A percentile compares a stretch with the other conserved stretches of the same genome.
Conservation (phyloP, 2,888 invertebrate genomes). For the Chamaedrilus cognettii region DNA sequence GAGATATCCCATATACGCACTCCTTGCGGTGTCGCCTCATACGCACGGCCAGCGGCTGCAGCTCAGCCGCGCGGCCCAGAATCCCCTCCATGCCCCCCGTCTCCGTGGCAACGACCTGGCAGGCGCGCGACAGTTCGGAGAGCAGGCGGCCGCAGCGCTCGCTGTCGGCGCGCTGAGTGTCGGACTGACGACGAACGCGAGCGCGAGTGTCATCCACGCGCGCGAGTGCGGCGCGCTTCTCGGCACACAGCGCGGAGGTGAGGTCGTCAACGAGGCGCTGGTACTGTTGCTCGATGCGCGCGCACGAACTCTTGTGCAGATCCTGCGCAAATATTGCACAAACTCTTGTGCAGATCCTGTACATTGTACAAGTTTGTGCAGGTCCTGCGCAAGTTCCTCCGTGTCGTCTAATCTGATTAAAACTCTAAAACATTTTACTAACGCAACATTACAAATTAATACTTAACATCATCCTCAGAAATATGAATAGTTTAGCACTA, state of each 20-base stretch:
- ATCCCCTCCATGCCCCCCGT: slow-evolving; percentile 12
- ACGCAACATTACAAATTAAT: too few relatives aligned
- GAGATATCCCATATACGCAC: too few relatives aligned
- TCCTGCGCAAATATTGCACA: slow-evolving; percentile 32
- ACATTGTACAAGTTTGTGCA: too few relatives aligned
- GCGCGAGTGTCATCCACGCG: slow-evolving; percentile 18
- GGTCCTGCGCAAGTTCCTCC: too few relatives aligned
- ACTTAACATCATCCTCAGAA: too few relatives aligned
- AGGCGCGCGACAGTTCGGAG: slow-evolving; percentile 16
- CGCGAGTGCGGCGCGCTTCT: slow-evolving; percentile 39
- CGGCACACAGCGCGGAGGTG: slow-evolving; percentile 41
- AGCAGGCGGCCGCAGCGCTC: slow-evolving; percentile 19
- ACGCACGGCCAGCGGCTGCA: slow-evolving; percentile 22
- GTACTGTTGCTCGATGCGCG: slow-evolving; percentile 46
- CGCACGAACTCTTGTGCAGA: slow-evolving; percentile 39
- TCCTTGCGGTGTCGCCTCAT: slow-evolving; percentile 22
- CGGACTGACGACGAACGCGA: slow-evolving; percentile 14
- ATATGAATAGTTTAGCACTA: too few relatives aligned
- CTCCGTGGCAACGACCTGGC: slow-evolving; percentile 14
- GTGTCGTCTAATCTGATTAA: too few relatives aligned
- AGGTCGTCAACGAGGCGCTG: slow-evolving; percentile 44
- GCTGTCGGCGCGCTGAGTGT: slow-evolving; percentile 16
- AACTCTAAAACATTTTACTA: too few relatives aligned
- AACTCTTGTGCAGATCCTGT: background rate
- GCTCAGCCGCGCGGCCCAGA: slow-evolving; percentile 19